Evolutionary conservation across 2,113 vertebrate species (phyloP).

Genomic region (Carollia perspicillata): DNA sequence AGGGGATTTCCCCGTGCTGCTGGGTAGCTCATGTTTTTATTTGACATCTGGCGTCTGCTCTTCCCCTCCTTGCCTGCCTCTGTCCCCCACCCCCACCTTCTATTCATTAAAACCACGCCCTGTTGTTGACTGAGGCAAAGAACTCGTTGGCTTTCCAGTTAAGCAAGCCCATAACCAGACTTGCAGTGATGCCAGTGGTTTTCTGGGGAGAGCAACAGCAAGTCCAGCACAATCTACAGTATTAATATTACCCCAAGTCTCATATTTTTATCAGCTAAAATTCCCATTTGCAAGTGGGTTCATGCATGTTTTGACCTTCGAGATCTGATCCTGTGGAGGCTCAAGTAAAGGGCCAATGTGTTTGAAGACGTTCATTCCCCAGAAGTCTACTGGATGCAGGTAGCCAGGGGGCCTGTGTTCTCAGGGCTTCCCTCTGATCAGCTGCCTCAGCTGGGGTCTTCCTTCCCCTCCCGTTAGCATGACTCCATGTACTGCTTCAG

Average conservation of each 20-base stretch:
- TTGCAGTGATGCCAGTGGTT: not conserved
- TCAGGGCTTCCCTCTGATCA: not conserved
- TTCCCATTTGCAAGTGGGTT: not conserved
- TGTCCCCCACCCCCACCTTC: not conserved
- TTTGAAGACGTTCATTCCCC: not conserved
- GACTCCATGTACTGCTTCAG: conserved; percentile 65
- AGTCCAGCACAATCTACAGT: conserved; percentile 27
- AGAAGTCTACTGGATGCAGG: not conserved
- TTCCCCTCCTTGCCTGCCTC: not conserved
- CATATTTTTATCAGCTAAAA: not conserved
- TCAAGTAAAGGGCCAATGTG: not conserved
- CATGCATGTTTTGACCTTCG: conserved; percentile 40
- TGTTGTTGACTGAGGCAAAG: not conserved
- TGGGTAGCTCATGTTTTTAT: conserved; percentile 33
- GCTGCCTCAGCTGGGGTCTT: conserved; percentile 33
- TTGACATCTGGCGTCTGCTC: conserved; percentile 32
- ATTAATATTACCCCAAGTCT: conserved; percentile 1
- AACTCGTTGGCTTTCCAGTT: not conserved
- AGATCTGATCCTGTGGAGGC: not conserved
- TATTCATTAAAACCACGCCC: conserved; percentile 3
- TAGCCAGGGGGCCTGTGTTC: not conserved
- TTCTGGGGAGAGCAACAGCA: not conserved
- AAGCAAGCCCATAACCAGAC: not conserved
- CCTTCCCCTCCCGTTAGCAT: conserved; percentile 67
- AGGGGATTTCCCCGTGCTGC: not conserved